A percentile compares a stretch with the other conserved stretches of the same genome.
Conservation (phyloP, 2,888 invertebrate species). For the Cistogaster globosa region DNA sequence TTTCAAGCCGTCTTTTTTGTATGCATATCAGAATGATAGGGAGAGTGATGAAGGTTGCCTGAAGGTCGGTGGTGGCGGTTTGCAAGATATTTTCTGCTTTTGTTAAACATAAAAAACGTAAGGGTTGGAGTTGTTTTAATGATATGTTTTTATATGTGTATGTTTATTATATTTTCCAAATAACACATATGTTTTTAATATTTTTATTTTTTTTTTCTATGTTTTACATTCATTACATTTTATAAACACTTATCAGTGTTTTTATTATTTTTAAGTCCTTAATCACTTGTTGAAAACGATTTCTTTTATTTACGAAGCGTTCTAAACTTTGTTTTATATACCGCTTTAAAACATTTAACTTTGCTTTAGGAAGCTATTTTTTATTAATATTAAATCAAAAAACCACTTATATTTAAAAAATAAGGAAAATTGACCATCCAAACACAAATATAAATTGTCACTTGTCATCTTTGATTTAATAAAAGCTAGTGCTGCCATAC, state of each 20-base stretch:
- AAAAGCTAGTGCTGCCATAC: conserved; percentile 49
- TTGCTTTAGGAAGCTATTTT: neutral
- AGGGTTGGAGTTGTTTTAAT: conserved; percentile 2
- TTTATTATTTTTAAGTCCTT: neutral
- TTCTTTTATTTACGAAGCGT: neutral
- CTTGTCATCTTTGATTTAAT: conserved; percentile 42
- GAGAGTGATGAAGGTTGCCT: conserved; percentile 80
- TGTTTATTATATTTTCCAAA: neutral
- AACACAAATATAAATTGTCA: conserved; percentile 33
- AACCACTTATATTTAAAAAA: conserved; percentile 12
- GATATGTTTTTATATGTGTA: too few species aligned
- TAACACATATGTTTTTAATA: neutral
- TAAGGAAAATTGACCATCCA: conserved; percentile 10
- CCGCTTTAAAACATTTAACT: neutral
- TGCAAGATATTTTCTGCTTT: conserved; percentile 18
- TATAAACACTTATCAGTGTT: neutral
- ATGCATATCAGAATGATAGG: conserved; percentile 49
- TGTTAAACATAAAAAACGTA: neutral
- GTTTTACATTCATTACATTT: neutral
- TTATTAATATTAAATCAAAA: conserved; percentile 1
- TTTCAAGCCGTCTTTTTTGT: conserved; percentile 63
- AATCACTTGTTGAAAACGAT: conserved; percentile 49
- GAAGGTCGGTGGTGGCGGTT: conserved; percentile 80
- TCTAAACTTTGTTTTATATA: conserved; percentile 1
- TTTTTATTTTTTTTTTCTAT: neutral